These are phyloP conservation scores for Stenchaetothrips biformis DNA, from an alignment of 2,888 invertebrate species.

Conservation along the genomic window DNA sequence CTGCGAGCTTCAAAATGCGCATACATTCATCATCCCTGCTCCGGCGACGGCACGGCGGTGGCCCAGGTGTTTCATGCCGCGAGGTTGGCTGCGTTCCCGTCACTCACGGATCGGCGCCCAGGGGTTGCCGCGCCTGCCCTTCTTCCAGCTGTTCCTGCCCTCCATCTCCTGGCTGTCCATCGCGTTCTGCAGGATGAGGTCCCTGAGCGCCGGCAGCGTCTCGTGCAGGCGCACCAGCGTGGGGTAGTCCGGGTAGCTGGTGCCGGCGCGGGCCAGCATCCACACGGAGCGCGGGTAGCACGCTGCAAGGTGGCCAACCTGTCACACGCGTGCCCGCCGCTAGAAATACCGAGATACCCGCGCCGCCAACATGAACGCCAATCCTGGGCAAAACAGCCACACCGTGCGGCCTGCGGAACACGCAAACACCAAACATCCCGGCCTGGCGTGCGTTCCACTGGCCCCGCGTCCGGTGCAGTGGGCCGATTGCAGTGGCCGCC, in stretches of 20 bases:
- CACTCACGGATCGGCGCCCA: neutral
- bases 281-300: constrained; percentile 69
- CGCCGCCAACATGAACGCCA: too few species aligned
- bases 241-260: constrained; percentile 50
- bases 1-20: too few species aligned
- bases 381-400: too few species aligned
- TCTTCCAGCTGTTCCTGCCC: constrained; percentile 36
- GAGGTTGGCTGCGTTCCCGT: neutral
- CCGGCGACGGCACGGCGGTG: neutral
- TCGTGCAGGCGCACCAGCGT: constrained; percentile 50
- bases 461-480: neutral
- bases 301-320: constrained; percentile 49
- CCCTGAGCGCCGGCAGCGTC: constrained; percentile 55
- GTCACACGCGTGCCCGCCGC: too few species aligned
- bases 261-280: constrained; percentile 63
- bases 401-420: too few species aligned
- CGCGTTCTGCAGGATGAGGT: constrained; percentile 62
- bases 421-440: too few species aligned
- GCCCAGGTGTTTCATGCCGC: neutral
- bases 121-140: neutral
- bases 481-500: neutral
- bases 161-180: constrained; percentile 51
- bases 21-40: too few species aligned
- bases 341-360: too few species aligned
- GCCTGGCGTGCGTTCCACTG: too few species aligned